Evolutionary conservation across 1,140 invertebrate genomes (phyloP).

Genomic region (Drosophila orena): DNA sequence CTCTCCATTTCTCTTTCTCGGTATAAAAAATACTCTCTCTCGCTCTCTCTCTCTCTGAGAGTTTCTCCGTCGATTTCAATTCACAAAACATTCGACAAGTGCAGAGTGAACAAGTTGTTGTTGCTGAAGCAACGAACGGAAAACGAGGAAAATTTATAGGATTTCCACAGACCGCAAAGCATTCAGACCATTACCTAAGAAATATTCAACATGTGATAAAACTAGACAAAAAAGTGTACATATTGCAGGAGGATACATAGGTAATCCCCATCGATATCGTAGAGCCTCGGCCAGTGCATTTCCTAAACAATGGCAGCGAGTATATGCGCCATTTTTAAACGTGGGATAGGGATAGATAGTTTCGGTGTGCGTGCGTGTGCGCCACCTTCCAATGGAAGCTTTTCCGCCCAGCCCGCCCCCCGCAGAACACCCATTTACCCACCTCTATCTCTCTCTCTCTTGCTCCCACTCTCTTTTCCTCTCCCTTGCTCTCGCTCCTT

Average conservation of each 20-base stretch:
- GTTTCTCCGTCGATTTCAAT: slow-evolving; percentile 44
- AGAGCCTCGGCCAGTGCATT: slow-evolving; percentile 69
- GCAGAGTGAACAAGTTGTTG: slow-evolving; percentile 83
- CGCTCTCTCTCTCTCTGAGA: slow-evolving; percentile 24
- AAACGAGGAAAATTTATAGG: slow-evolving; percentile 46
- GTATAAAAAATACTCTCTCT: background rate
- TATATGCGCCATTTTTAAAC: slow-evolving; percentile 81
- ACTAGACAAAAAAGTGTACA: background rate
- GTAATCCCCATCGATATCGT: background rate
- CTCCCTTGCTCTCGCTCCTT: background rate
- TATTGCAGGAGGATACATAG: background rate
- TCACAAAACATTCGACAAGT: slow-evolving; percentile 83
- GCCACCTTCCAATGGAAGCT: slow-evolving; percentile 78
- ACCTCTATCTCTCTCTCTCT: background rate
- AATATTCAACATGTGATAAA: slow-evolving; percentile 37
- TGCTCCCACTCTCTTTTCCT: background rate
- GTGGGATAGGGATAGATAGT: slow-evolving; percentile 83
- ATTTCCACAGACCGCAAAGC: slow-evolving; percentile 23
- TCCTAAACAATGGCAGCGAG: slow-evolving; percentile 80
- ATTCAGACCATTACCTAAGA: slow-evolving; percentile 27
- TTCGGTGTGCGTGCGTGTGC: slow-evolving; percentile 74
- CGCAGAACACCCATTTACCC: background rate
- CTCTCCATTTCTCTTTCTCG: slow-evolving; percentile 7
- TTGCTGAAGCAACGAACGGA: slow-evolving; percentile 79
- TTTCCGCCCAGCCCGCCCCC: slow-evolving; percentile 11